These are phyloP conservation scores for Caenorhabditis doughertyi DNA, from an alignment of 2,888 invertebrate genomes.

Conservation along the genomic window DNA sequence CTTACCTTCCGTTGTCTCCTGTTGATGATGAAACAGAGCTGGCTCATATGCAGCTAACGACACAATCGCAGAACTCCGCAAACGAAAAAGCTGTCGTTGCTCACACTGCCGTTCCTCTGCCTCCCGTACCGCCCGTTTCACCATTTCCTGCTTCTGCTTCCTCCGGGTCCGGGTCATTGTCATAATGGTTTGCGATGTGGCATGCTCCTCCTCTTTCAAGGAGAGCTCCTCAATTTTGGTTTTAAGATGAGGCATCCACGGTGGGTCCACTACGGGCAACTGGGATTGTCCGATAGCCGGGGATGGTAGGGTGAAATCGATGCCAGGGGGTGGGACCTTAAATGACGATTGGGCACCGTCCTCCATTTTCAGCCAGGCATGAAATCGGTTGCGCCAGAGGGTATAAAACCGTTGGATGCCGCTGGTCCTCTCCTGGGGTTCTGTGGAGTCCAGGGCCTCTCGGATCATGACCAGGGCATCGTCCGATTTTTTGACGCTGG, in stretches of 20 bases:
- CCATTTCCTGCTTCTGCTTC: slow-evolving; percentile 98
- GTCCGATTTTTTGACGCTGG: slow-evolving; percentile 93
- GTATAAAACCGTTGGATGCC: slow-evolving; percentile 91
- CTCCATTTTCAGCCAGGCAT: slow-evolving; percentile 99
- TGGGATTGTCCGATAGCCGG: slow-evolving; percentile 95
- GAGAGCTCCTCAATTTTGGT: slow-evolving; percentile 99
- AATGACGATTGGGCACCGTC: slow-evolving; percentile 96
- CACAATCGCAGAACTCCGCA: slow-evolving; percentile 95
- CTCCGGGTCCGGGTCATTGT: slow-evolving; percentile 98
- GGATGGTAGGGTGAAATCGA: slow-evolving; percentile 98
- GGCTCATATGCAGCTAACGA: slow-evolving; percentile 97
- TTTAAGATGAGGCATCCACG: slow-evolving; percentile 98
- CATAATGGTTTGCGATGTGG: slow-evolving; percentile 86
- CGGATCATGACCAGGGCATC: slow-evolving; percentile 94
- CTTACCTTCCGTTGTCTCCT: slow-evolving; percentile 69
- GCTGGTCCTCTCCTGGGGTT: slow-evolving; percentile 90
- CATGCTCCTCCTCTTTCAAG: slow-evolving; percentile 92
- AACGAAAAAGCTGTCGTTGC: slow-evolving; percentile 82
- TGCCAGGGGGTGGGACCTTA: slow-evolving; percentile 97
- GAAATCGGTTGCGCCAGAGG: slow-evolving; percentile 96
- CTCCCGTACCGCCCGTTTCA: slow-evolving; percentile 94
- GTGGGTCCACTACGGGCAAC: slow-evolving; percentile 88
- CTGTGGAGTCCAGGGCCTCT: slow-evolving; percentile 90
- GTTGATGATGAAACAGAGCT: slow-evolving; percentile 88
- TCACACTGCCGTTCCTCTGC: slow-evolving; percentile 90